Conservation (phyloP, 2,888 invertebrate species). For the Amblyjoppa fuscipennis region DNA sequence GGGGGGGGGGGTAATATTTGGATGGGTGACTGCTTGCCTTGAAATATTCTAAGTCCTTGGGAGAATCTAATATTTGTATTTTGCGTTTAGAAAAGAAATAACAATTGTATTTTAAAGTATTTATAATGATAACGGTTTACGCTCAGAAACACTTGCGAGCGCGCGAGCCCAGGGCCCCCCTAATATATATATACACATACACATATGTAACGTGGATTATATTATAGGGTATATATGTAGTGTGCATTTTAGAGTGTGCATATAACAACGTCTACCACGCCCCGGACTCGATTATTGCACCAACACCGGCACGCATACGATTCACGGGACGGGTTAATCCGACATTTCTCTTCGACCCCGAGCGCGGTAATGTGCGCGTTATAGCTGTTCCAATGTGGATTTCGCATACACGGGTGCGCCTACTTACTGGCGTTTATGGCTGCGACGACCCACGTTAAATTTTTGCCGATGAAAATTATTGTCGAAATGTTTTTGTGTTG, state of each 20-base stretch:
- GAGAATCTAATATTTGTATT: no score
- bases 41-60: no score
- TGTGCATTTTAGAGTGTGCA: neutral
- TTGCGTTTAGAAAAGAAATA: no score
- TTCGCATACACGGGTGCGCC: constrained; percentile 30
- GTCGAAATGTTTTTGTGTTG: neutral
- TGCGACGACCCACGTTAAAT: constrained; percentile 11
- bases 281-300: constrained; percentile 54
- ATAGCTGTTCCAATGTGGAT: neutral
- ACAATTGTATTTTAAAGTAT: no score
- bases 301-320: constrained; percentile 10
- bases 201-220: no score
- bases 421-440: neutral
- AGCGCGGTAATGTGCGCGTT: constrained; percentile 10
- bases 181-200: no score
- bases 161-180: no score
- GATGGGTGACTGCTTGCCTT: no score
- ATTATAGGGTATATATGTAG: neutral
- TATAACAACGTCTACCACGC: constrained; percentile 55
- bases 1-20: no score
- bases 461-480: neutral
- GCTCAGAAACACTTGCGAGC: no score
- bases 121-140: no score
- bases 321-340: constrained; percentile 12
- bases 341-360: constrained; percentile 43